A percentile compares a stretch with the other conserved stretches of the same genome.
Conservation (phyloP, 2,797 vertebrate genomes). For the Crypturellus tataupa region DNA sequence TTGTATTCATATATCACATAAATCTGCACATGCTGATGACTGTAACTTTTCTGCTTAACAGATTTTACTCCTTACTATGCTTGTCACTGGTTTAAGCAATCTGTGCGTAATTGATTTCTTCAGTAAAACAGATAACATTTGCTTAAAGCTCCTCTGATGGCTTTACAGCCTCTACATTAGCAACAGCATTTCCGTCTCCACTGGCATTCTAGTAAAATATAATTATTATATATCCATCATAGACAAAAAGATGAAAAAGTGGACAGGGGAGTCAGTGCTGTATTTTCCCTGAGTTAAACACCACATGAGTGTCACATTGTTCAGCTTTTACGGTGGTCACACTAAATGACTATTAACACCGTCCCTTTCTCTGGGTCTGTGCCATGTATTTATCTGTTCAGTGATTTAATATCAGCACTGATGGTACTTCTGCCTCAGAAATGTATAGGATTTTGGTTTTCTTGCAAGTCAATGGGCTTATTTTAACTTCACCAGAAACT, state of each 20-base stretch:
- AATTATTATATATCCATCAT: conserved; percentile 80
- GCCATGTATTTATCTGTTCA: neutral
- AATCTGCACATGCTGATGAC: conserved; percentile 75
- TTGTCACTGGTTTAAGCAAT: conserved; percentile 82
- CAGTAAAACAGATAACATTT: conserved; percentile 84
- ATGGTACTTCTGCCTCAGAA: conserved; percentile 36
- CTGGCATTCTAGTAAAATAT: conserved; percentile 78
- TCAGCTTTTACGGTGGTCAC: neutral
- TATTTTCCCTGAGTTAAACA: conserved; percentile 37
- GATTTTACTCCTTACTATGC: conserved; percentile 80
- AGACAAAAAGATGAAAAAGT: conserved; percentile 38
- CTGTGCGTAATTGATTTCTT: conserved; percentile 83
- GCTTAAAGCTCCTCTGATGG: conserved; percentile 82
- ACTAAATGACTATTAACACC: neutral
- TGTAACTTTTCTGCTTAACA: conserved; percentile 81
- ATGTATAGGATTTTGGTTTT: neutral
- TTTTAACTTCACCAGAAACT: conserved; percentile 9
- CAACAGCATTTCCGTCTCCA: conserved; percentile 77
- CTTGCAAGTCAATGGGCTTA: conserved; percentile 8
- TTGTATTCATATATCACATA: conserved; percentile 73
- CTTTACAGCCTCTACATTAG: conserved; percentile 82
- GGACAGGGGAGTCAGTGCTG: conserved; percentile 12
- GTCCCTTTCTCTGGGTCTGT: neutral
- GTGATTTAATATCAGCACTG: neutral
- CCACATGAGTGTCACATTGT: neutral